These are phyloP conservation scores for Turritopsis rubra DNA, from an alignment of 30 jellyfish, hydroid and myxozoan species.

Conservation along the genomic window DNA sequence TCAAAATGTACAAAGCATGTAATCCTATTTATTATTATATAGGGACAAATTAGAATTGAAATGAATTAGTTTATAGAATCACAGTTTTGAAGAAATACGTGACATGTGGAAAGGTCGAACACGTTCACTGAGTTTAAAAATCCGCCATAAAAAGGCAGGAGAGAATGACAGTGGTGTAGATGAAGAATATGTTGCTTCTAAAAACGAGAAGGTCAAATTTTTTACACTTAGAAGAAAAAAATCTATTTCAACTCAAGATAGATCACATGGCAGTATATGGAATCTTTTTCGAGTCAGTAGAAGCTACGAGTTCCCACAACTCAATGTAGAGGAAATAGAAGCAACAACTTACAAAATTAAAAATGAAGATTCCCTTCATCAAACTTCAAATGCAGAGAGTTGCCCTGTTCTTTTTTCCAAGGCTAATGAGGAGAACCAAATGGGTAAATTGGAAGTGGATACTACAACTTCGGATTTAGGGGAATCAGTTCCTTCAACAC, in stretches of 20 bases:
- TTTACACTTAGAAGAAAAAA: neutral
- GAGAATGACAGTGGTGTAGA: neutral
- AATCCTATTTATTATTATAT: neutral
- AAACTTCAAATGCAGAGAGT: neutral
- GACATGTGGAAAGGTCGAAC: neutral
- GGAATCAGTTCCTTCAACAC: constrained; percentile 32
- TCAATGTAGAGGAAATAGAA: neutral
- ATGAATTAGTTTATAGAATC: neutral
- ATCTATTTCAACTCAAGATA: neutral
- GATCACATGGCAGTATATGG: constrained; percentile 8
- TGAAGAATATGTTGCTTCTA: neutral
- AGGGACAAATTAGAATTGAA: neutral
- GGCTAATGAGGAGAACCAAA: neutral
- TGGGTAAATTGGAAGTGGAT: neutral
- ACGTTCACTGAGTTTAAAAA: neutral
- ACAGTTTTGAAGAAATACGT: neutral
- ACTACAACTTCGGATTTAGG: constrained; percentile 36
- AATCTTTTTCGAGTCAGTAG: neutral
- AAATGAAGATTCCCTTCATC: too few species aligned
- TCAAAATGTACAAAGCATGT: neutral
- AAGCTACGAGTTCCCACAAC: neutral
- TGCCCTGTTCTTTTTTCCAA: neutral
- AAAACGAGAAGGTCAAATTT: neutral
- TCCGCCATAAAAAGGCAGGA: neutral
- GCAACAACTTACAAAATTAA: neutral